A percentile compares a stretch with the other conserved stretches of the same genome.
Evolutionary conservation across 2,797 vertebrate genomes (phyloP).

Genomic region (Amblyraja radiata): DNA sequence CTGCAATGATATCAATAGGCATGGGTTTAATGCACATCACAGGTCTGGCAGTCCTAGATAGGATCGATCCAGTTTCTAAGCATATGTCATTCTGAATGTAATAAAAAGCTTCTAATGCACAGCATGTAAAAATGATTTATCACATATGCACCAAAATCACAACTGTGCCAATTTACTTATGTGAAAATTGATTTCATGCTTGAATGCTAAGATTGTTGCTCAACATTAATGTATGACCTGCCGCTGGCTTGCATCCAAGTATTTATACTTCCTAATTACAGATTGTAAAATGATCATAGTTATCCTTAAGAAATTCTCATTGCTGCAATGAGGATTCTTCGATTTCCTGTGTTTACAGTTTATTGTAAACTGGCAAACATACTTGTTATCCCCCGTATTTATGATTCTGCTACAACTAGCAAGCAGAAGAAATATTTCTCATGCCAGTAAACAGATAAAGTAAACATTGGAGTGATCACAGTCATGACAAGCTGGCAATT

Average conservation of each 20-base stretch:
- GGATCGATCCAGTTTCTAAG: too few species aligned
- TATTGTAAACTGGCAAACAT: not conserved
- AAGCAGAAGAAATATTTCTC: not conserved
- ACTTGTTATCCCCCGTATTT: not conserved
- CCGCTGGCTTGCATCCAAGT: not conserved
- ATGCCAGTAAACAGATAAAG: not conserved
- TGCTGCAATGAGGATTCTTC: not conserved
- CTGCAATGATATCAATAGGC: too few species aligned
- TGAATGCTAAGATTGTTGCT: not conserved
- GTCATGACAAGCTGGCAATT: too few species aligned
- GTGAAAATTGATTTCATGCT: constrained; percentile 6
- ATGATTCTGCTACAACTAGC: not conserved
- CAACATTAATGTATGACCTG: not conserved
- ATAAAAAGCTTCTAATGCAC: not conserved
- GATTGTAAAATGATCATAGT: not conserved
- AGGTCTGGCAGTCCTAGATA: too few species aligned
- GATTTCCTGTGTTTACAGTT: not conserved
- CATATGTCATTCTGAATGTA: too few species aligned
- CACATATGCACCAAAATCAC: constrained; percentile 11
- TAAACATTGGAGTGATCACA: not conserved
- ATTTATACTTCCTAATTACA: not conserved
- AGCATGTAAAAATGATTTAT: not conserved
- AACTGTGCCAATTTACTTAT: constrained; percentile 2
- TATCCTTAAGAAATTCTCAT: not conserved
- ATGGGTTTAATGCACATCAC: too few species aligned